Base-by-base conservation (phyloP, 2,113 vertebrate species). In the Oncorhynchus mykiss region DNA sequence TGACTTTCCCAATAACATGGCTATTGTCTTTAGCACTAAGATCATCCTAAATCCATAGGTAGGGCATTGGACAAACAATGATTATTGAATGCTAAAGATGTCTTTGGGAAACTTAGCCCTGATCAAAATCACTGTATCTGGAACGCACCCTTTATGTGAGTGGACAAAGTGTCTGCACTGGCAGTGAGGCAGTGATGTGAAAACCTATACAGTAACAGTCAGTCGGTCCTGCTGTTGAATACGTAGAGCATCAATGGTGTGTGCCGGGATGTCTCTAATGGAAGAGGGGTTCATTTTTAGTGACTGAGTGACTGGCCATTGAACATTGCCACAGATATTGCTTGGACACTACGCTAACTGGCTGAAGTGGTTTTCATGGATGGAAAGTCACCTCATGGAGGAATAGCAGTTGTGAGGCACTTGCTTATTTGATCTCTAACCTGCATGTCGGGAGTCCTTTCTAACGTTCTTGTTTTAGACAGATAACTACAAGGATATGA, bases 351-450 rank as follows among this genome's bases (percentile, higher is more conserved):
- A 62, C 8, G 18, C n/a, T 62, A 8, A 24, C n/a, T 22, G 16
- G 59, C 20, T 62, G 8, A 62, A 22, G 59, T 62, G 59, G 16
- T 39, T 60, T 60, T 60, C 14, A 7, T n/a, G 59, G 59, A 20
- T 60, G 59, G n/a, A 62, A 62, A 16, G 59, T 22, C 59, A 62
- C 59, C 18, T 62, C 59, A 24, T 16, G 18, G 59, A 62, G 59
- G 59, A 62, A 62, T 22, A 62, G n/a, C 59, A 62, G 59, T n/a
- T 62, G 59, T 62, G 59, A 62, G 59, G 59, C 59, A 62, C 59
- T 62, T 62, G 59, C 59, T 62, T 62, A 22, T 62, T 62, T 62
- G 59, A 22, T 24, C 18, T 62, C 9, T n/a, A 22, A 62, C 20
- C 18, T 62, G n/a, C 59, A 62, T 62, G 59, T 7, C n/a, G 1